phyloP scores from a whole-genome alignment of 92 coral and sea anemone genomes.

The Umimayanthus chanpuru region DNA sequence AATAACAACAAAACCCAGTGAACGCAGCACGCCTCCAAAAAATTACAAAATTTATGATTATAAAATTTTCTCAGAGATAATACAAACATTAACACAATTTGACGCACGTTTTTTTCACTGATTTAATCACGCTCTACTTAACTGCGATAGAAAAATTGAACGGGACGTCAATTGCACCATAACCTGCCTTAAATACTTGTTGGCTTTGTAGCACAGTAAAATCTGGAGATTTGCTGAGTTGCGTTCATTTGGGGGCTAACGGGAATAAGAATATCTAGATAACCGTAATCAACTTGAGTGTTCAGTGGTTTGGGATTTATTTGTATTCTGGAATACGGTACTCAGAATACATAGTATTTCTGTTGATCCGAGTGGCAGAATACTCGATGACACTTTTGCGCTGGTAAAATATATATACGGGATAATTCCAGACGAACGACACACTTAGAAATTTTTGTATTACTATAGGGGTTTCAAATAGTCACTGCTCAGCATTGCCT shows the following conservation, averaged over 20 bases:
- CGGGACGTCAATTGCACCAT: background rate
- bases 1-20: constrained; percentile 3
- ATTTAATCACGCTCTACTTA: no score
- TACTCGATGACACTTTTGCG: background rate
- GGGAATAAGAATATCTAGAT: background rate
- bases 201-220: background rate
- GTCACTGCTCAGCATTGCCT: background rate
- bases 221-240: background rate
- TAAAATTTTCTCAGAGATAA: background rate
- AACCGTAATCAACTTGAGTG: no score
- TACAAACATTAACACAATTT: constrained; percentile 9
- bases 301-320: no score
- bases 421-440: background rate
- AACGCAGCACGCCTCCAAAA: constrained; percentile 36
- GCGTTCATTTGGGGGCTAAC: background rate
- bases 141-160: no score
- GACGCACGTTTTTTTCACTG: background rate
- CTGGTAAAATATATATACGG: no score
- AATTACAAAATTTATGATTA: background rate
- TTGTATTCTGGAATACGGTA: no score
- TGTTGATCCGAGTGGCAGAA: background rate
- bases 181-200: background rate
- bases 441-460: background rate
- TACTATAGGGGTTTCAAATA: no score
- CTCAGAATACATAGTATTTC: background rate